Conservation (phyloP, 2,113 vertebrate genomes). For the Apus apus region DNA sequence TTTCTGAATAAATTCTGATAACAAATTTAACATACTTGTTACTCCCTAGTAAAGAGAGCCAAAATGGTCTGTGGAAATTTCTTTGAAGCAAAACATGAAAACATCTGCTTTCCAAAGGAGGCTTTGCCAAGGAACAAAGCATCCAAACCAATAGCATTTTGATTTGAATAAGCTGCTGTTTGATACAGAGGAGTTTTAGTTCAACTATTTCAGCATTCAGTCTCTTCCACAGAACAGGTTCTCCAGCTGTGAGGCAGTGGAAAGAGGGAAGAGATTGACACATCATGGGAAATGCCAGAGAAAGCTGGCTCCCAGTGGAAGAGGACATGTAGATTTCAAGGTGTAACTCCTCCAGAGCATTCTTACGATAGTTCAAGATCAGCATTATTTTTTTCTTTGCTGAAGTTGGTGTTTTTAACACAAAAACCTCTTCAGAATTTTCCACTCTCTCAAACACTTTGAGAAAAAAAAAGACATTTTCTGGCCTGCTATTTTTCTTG, state of each 20-base stretch:
- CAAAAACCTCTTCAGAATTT: background rate
- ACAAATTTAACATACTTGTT: background rate
- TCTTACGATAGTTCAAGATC: background rate
- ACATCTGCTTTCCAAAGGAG: background rate
- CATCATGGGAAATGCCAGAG: background rate
- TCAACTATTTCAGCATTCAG: background rate
- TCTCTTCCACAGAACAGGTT: background rate
- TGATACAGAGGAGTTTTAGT: background rate
- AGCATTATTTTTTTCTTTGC: background rate
- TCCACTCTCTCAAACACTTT: background rate
- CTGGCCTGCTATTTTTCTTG: background rate
- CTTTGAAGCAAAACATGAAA: background rate
- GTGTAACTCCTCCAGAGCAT: background rate
- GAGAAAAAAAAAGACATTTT: background rate
- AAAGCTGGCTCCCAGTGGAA: background rate
- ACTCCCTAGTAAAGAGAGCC: background rate
- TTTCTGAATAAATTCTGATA: background rate
- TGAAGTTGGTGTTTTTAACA: background rate
- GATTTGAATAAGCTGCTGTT: background rate
- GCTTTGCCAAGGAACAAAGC: background rate
- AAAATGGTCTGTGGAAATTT: background rate
- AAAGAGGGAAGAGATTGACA: background rate
- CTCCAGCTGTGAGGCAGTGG: background rate
- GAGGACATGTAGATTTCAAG: background rate
- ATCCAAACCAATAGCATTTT: background rate